Base-by-base conservation (phyloP, 2,113 vertebrate genomes). In the Grantiella picta region DNA sequence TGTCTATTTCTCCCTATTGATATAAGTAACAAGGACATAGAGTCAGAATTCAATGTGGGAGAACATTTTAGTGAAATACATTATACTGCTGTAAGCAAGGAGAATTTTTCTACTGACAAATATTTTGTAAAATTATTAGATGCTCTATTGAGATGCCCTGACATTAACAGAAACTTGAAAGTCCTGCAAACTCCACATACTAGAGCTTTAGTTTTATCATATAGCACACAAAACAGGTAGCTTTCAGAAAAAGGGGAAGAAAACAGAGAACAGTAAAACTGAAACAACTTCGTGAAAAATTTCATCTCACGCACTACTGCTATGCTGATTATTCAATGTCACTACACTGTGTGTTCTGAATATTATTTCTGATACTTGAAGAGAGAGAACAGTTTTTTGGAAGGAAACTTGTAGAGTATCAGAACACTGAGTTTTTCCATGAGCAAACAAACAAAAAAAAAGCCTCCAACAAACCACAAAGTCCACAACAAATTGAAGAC, bases 391-490 rank as follows among this genome's bases (percentile, higher is more conserved):
- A 33, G 11, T 24, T 66, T 81, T 52, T 71, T 53, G 35, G 27
- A 35, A 75, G 31, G 29, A 49, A 92, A 76, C 4, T 16, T 59
- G 29, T 5, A 61, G 19, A 77, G 3, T 25, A 66, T 38, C n/a
- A 56, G 23, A 76, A 80, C 7, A 5, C 5, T 19, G 24, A 66
- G 12, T 38, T 85, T 64, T 82, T 27, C 47, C 23, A 54, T 1
- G 14, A 66, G 10, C 24, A 84, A 44, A 33, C 11, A n/a, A 50
- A 25, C 35, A 57, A 24, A 35, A 56, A 35, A 56, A 15, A 15
- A 1, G 0, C 1, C 9, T 50, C 21, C 5, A n/a, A 64, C 13
- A 25, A 4, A 6, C 4, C 33, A 72, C 4, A 72, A 92, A 72
- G 15, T 5, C 24, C 13, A 19, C 23, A 63, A 35, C 5, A 72